Evolutionary conservation across 2,888 invertebrate genomes (phyloP).

Genomic region (Lasioglossum lativentre): DNA sequence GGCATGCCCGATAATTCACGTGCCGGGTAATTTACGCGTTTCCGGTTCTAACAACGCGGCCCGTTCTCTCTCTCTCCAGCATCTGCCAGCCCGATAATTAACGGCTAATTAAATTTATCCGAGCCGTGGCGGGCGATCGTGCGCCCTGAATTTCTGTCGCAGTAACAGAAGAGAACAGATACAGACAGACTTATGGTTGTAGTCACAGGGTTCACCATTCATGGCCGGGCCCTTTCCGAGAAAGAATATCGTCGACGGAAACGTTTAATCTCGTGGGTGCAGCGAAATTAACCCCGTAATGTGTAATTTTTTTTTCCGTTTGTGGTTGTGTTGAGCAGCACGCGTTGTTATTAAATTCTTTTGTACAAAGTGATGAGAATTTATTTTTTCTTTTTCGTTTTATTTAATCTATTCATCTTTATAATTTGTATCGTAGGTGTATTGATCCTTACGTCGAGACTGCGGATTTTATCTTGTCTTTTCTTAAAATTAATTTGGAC

Average conservation of each 20-base stretch:
- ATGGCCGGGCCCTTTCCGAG: conserved; percentile 4
- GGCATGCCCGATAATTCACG: neutral
- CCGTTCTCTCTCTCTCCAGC: conserved; percentile 6
- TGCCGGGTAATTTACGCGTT: conserved; percentile 1
- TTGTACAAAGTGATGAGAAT: neutral
- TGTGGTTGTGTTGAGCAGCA: neutral
- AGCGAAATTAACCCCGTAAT: neutral
- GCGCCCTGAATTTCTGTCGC: conserved; percentile 30
- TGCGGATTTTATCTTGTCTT: too few species aligned
- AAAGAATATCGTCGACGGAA: conserved; percentile 40
- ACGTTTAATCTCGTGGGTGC: conserved; percentile 59
- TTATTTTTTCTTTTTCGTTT: neutral
- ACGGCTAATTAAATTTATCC: conserved; percentile 48
- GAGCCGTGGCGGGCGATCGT: conserved; percentile 25
- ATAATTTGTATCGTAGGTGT: too few species aligned
- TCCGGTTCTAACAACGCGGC: conserved; percentile 6
- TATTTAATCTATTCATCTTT: neutral
- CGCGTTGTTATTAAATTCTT: neutral
- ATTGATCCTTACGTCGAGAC: too few species aligned
- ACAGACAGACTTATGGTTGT: conserved; percentile 17
- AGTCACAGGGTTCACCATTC: neutral
- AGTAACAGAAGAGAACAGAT: neutral
- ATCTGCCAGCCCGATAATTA: conserved; percentile 30
- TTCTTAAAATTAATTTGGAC: too few species aligned
- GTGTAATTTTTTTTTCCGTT: neutral